Conservation (phyloP, 64 coral and sea anemone species). For the Stichodactyla helianthus region DNA sequence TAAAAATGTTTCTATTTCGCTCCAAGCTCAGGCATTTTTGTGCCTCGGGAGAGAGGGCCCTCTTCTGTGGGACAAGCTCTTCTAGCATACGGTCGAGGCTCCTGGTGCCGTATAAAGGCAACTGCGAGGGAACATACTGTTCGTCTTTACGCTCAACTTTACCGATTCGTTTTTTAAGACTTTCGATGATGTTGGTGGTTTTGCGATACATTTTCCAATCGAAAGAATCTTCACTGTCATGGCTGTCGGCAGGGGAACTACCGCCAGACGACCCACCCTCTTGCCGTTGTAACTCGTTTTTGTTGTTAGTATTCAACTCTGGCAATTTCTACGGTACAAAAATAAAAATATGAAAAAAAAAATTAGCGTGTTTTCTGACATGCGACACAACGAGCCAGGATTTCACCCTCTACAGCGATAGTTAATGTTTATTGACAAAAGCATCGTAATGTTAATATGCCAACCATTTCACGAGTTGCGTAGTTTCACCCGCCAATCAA, state of each 20-base stretch:
- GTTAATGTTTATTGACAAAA: too few relatives aligned
- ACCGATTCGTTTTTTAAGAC: conserved; percentile 47
- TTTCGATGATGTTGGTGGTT: conserved; percentile 47
- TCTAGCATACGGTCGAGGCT: conserved; percentile 26
- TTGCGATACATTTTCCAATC: conserved; percentile 44
- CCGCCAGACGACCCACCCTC: background rate
- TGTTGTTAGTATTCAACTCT: background rate
- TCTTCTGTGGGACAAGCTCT: conserved; percentile 30
- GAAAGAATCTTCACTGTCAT: conserved; percentile 45
- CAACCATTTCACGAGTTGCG: too few relatives aligned
- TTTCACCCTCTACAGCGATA: too few relatives aligned
- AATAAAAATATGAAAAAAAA: background rate
- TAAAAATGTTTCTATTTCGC: conserved; percentile 39
- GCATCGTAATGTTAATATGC: too few relatives aligned
- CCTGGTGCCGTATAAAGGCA: background rate
- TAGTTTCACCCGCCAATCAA: too few relatives aligned
- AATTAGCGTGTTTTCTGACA: background rate
- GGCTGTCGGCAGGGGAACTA: conserved; percentile 3
- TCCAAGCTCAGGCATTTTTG: conserved; percentile 46
- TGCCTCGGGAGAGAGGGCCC: conserved; percentile 31
- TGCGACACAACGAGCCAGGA: too few relatives aligned
- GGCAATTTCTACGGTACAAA: background rate
- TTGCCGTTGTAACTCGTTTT: background rate
- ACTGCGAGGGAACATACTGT: background rate
- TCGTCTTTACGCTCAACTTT: background rate